These are phyloP conservation scores for Ephydatia muelleri DNA, from an alignment of 37 sponge, comb jelly and placozoan genomes.

Conservation along the genomic window DNA sequence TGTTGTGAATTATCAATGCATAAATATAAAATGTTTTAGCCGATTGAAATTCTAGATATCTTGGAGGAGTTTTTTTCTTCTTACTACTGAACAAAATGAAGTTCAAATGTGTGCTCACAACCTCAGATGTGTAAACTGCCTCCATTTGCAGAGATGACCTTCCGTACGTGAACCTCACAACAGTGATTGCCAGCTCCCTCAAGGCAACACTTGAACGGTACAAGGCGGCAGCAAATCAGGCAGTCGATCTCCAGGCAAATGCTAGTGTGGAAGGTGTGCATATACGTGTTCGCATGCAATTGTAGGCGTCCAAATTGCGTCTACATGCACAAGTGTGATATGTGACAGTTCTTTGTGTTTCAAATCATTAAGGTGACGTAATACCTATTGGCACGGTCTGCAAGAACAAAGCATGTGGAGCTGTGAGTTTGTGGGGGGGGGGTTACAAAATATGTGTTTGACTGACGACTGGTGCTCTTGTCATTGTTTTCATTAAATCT, in stretches of 20 bases:
- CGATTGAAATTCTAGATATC: too few species aligned
- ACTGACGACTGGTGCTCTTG: neutral
- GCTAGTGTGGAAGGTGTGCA: neutral
- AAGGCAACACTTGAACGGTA: conserved; percentile 36
- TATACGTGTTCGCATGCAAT: neutral
- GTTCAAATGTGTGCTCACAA: neutral
- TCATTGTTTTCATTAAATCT: neutral
- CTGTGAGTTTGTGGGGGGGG: conserved; percentile 13
- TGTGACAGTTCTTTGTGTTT: neutral
- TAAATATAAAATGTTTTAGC: too few species aligned
- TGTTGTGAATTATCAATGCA: too few species aligned
- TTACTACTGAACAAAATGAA: neutral
- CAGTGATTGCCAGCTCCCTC: conserved; percentile 43
- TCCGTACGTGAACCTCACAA: conserved; percentile 25
- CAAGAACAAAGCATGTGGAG: conserved; percentile 51
- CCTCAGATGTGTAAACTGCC: neutral
- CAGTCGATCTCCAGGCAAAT: neutral
- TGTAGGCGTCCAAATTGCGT: neutral
- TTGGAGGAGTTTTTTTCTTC: neutral
- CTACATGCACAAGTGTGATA: neutral
- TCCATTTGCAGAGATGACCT: conserved; percentile 43
- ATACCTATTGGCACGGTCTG: conserved; percentile 60
- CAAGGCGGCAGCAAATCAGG: conserved; percentile 18
- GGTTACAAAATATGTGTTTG: neutral
- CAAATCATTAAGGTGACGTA: neutral